Conservation (phyloP, 2,888 invertebrate genomes). For the Mesochorus sp. region DNA sequence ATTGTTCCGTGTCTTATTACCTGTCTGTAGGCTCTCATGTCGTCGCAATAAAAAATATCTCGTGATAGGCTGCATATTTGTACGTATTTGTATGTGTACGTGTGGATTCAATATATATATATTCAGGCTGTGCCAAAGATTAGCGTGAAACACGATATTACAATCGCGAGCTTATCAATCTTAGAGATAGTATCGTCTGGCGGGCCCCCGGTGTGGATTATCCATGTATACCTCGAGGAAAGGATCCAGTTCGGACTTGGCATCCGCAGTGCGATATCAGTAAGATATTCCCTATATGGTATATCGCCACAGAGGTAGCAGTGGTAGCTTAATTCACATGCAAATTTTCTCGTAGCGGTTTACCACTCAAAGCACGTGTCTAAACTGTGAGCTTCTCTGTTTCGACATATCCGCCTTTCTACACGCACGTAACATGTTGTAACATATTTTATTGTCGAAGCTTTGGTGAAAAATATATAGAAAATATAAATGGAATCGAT, state of each 20-base stretch:
- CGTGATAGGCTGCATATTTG: background rate
- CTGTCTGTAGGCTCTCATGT: background rate
- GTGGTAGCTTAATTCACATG: conserved; percentile 47
- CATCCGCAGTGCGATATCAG: conserved; percentile 22
- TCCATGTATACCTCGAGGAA: conserved; percentile 30
- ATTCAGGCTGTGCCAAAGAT: conserved; percentile 50
- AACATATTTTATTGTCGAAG: background rate
- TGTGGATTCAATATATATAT: background rate
- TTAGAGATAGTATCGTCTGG: conserved; percentile 59
- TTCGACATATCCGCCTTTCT: background rate
- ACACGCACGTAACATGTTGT: background rate
- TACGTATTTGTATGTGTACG: background rate
- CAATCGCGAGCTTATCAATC: conserved; percentile 59
- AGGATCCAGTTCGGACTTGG: conserved; percentile 45
- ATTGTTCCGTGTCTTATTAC: conserved; percentile 28
- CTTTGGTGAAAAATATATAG: too few relatives aligned
- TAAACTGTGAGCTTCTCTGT: conserved; percentile 12
- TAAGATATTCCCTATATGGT: conserved; percentile 3
- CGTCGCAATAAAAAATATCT: conserved; percentile 13
- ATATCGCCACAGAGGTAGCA: too few relatives aligned
- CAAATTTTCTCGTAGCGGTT: conserved; percentile 38
- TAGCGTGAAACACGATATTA: conserved; percentile 59
- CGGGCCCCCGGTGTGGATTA: conserved; percentile 48
- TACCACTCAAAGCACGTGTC: conserved; percentile 18
- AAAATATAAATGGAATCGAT: background rate